Evolutionary conservation across 1,140 invertebrate genomes (phyloP).

Genomic region (Maconellicoccus hirsutus): DNA sequence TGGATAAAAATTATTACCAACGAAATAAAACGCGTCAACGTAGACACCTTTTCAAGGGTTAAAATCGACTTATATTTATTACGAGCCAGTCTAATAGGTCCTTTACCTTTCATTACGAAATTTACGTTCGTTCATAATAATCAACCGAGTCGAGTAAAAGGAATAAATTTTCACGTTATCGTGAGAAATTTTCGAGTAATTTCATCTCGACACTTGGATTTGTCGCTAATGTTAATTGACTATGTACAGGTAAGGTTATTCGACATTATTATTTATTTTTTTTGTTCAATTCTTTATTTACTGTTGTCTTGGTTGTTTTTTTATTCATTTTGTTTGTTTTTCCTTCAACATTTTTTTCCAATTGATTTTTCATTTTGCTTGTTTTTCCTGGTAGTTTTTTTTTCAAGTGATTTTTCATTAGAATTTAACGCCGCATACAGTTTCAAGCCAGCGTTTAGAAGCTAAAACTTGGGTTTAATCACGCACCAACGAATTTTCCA

Average conservation of each 20-base stretch:
- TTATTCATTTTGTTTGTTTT: constrained; percentile 16
- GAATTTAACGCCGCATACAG: constrained; percentile 22
- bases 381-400: constrained; percentile 18
- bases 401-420: constrained; percentile 20
- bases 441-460: constrained; percentile 21
- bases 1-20: too few species aligned
- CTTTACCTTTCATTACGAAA: too few species aligned
- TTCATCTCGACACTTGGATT: neutral
- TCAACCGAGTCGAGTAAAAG: too few species aligned
- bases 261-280: neutral
- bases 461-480: constrained; percentile 14
- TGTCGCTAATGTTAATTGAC: neutral
- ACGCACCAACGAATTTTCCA: constrained; percentile 22
- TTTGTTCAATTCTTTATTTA: constrained; percentile 1
- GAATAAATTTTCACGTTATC: too few species aligned
- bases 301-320: constrained; percentile 17
- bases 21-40: too few species aligned
- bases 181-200: neutral
- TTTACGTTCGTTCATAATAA: too few species aligned
- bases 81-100: too few species aligned
- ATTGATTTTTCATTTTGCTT: constrained; percentile 22
- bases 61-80: too few species aligned
- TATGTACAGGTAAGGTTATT: neutral
- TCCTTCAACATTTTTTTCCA: constrained; percentile 3
- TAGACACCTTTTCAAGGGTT: too few species aligned